Percentiles rank a stretch among this genome's conserved stretches.
Evolutionary conservation across 2,113 vertebrate genomes (phyloP).

Genomic region (Oncorhynchus keta): DNA sequence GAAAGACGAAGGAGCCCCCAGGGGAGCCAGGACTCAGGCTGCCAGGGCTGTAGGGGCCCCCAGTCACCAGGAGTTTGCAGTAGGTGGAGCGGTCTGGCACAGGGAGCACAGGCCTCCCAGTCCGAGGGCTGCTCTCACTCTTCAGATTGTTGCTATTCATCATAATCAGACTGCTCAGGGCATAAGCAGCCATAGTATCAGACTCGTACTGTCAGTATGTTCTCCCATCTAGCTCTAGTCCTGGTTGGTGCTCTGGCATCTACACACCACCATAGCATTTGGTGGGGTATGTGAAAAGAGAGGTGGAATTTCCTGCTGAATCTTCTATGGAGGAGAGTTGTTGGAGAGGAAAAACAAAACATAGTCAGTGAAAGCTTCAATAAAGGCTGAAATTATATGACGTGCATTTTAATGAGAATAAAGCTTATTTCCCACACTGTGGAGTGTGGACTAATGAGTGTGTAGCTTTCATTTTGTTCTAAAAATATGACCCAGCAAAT

Average conservation of each 20-base stretch:
- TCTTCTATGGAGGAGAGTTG: constrained; percentile 7
- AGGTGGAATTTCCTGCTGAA: not conserved
- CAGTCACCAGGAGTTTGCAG: constrained; percentile 65
- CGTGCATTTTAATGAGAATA: not conserved
- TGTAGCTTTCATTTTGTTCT: not conserved
- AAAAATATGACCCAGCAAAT: not conserved
- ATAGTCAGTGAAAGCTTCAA: constrained; percentile 1
- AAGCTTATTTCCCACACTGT: not conserved
- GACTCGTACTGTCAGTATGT: constrained; percentile 41
- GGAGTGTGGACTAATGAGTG: not conserved
- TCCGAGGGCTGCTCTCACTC: constrained; percentile 66
- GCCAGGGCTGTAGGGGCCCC: constrained; percentile 68
- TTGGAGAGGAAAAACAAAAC: constrained; percentile 22
- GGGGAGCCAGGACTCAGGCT: constrained; percentile 49
- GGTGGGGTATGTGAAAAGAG: constrained; percentile 1
- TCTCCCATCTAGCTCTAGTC: constrained; percentile 52
- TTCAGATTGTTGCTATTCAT: constrained; percentile 66
- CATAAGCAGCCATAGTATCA: constrained; percentile 60
- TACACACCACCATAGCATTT: constrained; percentile 40
- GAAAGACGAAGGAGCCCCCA: constrained; percentile 73
- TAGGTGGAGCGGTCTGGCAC: constrained; percentile 76
- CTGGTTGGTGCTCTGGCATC: constrained; percentile 27
- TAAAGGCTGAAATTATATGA: not conserved
- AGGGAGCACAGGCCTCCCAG: constrained; percentile 73
- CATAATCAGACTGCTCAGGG: constrained; percentile 55